These are phyloP conservation scores for Erpetoichthys calabaricus DNA, from an alignment of 2,797 vertebrate species.

Conservation along the genomic window DNA sequence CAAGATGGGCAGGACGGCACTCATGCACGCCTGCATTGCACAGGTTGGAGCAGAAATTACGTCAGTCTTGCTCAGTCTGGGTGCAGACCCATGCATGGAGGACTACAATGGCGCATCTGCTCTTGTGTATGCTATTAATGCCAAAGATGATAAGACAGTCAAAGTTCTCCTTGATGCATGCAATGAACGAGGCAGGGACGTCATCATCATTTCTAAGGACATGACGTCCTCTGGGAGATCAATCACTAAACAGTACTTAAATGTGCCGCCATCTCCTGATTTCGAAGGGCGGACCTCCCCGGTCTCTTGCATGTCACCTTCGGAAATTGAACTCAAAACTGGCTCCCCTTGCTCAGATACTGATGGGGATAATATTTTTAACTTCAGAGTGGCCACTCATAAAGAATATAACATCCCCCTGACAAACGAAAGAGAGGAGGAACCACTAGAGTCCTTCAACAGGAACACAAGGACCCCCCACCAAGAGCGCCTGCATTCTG, in stretches of 20 bases:
- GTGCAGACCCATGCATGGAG: conserved; percentile 44
- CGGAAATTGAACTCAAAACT: conserved; percentile 49
- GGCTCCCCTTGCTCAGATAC: conserved; percentile 34
- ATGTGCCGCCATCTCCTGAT: conserved; percentile 33
- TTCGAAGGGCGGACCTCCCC: conserved; percentile 21
- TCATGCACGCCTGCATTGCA: conserved; percentile 50
- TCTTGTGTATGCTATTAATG: conserved; percentile 44
- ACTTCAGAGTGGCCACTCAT: conserved; percentile 33
- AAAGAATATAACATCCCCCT: conserved; percentile 6
- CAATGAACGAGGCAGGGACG: conserved; percentile 36
- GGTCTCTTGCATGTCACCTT: conserved; percentile 50
- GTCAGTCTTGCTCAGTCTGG: conserved; percentile 32
- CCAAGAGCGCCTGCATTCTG: conserved; percentile 26
- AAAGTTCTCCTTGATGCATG: conserved; percentile 45
- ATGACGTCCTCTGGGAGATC: conserved; percentile 23
- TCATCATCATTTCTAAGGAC: conserved; percentile 52
- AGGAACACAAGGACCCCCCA: conserved; percentile 10
- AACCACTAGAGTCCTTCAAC: too few species aligned
- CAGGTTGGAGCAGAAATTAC: conserved; percentile 36
- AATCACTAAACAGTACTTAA: conserved; percentile 36
- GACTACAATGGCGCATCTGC: conserved; percentile 45
- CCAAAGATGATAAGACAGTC: conserved; percentile 38
- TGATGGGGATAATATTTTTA: conserved; percentile 38
- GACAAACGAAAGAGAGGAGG: conserved; percentile 7
- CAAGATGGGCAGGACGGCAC: conserved; percentile 38